Percentiles rank a stretch among this genome's conserved stretches.
These are phyloP conservation scores for Hirtodrosophila alboralis DNA, from an alignment of 2,888 invertebrate species.

Conservation along the genomic window DNA sequence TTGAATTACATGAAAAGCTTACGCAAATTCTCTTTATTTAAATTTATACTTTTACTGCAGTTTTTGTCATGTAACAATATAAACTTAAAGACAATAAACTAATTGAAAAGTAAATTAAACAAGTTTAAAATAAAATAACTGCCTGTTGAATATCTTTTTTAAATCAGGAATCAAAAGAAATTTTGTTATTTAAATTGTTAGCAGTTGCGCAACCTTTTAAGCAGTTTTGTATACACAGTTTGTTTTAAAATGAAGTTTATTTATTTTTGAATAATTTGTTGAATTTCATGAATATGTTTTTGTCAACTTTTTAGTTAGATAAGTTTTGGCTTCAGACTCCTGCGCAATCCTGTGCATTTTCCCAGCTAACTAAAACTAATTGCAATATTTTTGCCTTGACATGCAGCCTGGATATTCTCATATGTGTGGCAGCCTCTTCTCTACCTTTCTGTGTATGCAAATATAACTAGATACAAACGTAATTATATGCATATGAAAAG, in stretches of 20 bases:
- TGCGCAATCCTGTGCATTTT: slow-evolving; percentile 16
- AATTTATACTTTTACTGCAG: no score
- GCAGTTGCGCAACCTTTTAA: no score
- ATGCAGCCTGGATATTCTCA: slow-evolving; percentile 17
- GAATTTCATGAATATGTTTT: slow-evolving; percentile 7
- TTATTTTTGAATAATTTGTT: slow-evolving; percentile 3
- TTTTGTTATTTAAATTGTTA: no score
- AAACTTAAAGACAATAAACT: no score
- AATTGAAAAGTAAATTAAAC: no score
- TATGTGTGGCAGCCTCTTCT: neutral
- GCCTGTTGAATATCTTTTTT: no score
- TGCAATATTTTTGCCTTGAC: slow-evolving; percentile 55
- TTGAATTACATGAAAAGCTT: neutral
- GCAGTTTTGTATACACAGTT: no score
- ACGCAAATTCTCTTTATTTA: no score
- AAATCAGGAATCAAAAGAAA: no score
- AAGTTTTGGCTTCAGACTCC: slow-evolving; percentile 26
- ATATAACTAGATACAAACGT: slow-evolving; percentile 17
- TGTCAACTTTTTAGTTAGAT: slow-evolving; percentile 19
- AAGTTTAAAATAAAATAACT: no score
- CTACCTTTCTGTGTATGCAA: neutral
- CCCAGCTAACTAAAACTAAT: slow-evolving; percentile 55
- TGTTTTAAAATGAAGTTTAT: neutral
- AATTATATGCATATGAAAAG: slow-evolving; percentile 33
- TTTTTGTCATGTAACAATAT: no score